Conservation (phyloP, 2,888 invertebrate genomes). For the Diaperis boleti region DNA sequence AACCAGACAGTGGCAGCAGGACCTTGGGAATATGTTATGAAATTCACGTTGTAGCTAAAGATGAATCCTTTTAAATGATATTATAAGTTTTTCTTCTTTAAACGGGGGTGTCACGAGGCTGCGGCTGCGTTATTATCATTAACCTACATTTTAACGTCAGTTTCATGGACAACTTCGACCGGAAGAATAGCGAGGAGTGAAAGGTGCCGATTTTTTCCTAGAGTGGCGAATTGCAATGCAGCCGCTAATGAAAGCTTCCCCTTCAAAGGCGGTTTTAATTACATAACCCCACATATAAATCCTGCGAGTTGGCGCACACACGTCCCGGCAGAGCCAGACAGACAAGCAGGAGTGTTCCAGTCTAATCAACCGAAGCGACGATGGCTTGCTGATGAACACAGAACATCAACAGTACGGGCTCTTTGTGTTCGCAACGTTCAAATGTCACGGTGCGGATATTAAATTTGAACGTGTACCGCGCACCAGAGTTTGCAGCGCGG, state of each 20-base stretch:
- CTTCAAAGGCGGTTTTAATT: neutral
- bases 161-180: too few species aligned
- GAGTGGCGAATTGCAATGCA: too few species aligned
- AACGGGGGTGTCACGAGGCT: too few species aligned
- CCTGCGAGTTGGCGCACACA: constrained; percentile 1
- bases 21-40: too few species aligned
- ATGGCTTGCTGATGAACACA: constrained; percentile 49
- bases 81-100: too few species aligned
- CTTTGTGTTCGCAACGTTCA: constrained; percentile 46
- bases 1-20: too few species aligned
- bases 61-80: too few species aligned
- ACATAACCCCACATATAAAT: neutral
- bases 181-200: too few species aligned
- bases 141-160: too few species aligned
- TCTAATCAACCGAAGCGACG: constrained; percentile 51
- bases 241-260: neutral
- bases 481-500: constrained; percentile 16
- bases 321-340: constrained; percentile 46
- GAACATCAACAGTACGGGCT: constrained; percentile 34
- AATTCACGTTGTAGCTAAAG: too few species aligned
- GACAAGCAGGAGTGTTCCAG: constrained; percentile 48
- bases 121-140: too few species aligned
- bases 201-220: too few species aligned
- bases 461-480: constrained; percentile 47
- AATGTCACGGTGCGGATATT: constrained; percentile 52